A percentile compares a stretch with the other conserved stretches of the same genome.
These are phyloP conservation scores for Disparrhopalites patrizii DNA, from an alignment of 2,888 invertebrate species.

Conservation along the genomic window DNA sequence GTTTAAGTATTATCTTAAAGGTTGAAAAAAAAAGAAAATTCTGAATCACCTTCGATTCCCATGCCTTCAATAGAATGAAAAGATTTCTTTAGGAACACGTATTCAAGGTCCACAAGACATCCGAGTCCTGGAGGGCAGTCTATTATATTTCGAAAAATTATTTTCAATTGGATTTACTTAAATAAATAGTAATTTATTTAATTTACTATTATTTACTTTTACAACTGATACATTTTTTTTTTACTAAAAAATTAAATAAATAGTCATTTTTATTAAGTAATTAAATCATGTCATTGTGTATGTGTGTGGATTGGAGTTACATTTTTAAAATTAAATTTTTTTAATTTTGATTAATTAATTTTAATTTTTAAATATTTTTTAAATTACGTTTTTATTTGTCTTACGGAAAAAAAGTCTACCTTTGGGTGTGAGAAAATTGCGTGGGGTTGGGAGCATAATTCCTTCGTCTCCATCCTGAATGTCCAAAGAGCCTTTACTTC, in stretches of 20 bases:
- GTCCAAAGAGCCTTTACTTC: not conserved
- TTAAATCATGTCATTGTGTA: too few species aligned
- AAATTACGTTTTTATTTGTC: too few species aligned
- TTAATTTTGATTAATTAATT: too few species aligned
- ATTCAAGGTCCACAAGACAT: constrained; percentile 2
- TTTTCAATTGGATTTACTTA: too few species aligned
- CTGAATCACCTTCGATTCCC: constrained; percentile 1
- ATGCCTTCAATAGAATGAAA: constrained; percentile 3
- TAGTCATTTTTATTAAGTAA: too few species aligned
- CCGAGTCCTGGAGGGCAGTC: constrained; percentile 9
- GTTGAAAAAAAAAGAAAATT: too few species aligned
- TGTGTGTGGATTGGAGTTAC: too few species aligned
- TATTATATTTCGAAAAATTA: too few species aligned
- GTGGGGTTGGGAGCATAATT: not conserved
- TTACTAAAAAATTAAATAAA: not conserved
- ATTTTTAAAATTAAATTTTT: too few species aligned
- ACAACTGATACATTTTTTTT: not conserved
- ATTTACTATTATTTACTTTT: too few species aligned
- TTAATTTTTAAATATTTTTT: too few species aligned
- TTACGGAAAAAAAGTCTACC: not conserved
- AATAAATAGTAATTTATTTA: not conserved
- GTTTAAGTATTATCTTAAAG: too few species aligned
- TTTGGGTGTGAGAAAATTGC: not conserved
- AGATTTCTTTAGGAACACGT: constrained; percentile 8
- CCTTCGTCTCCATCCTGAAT: not conserved